Conservation (phyloP, 1,140 invertebrate species). For the Diprion similis region DNA sequence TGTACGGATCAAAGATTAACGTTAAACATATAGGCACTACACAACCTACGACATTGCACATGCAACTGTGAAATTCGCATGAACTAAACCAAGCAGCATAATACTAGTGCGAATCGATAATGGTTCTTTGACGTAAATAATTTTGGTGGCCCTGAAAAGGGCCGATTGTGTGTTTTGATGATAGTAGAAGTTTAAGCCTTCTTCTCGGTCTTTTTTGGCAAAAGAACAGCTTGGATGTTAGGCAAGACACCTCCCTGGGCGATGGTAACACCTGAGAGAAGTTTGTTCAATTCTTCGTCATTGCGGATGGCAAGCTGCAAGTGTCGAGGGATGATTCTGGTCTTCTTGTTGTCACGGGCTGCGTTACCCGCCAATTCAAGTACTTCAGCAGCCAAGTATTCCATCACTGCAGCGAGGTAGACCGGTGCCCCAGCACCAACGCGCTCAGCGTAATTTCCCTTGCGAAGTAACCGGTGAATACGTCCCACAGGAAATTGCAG, state of each 20-base stretch:
- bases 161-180: too few relatives aligned
- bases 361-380: slow-evolving; percentile 21
- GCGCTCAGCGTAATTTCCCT: slow-evolving; percentile 72
- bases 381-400: slow-evolving; percentile 50
- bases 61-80: too few relatives aligned
- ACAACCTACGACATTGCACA: too few relatives aligned
- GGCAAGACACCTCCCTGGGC: slow-evolving; percentile 75
- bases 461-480: slow-evolving; percentile 72
- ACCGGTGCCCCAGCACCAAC: slow-evolving; percentile 72
- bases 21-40: too few relatives aligned
- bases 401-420: slow-evolving; percentile 69
- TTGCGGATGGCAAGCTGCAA: slow-evolving; percentile 74
- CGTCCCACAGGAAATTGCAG: slow-evolving; percentile 74
- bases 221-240: slow-evolving; percentile 72
- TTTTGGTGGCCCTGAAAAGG: too few relatives aligned
- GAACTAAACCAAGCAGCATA: too few relatives aligned
- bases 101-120: too few relatives aligned
- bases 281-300: slow-evolving; percentile 77
- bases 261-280: slow-evolving; percentile 74
- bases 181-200: background rate
- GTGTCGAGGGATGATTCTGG: slow-evolving; percentile 73
- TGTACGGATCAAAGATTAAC: too few relatives aligned
- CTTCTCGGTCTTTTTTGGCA: slow-evolving; percentile 66
- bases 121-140: too few relatives aligned
- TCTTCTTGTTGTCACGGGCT: background rate